Base-by-base conservation (phyloP, 2,797 vertebrate genomes). In the Apodemus agrarius region DNA sequence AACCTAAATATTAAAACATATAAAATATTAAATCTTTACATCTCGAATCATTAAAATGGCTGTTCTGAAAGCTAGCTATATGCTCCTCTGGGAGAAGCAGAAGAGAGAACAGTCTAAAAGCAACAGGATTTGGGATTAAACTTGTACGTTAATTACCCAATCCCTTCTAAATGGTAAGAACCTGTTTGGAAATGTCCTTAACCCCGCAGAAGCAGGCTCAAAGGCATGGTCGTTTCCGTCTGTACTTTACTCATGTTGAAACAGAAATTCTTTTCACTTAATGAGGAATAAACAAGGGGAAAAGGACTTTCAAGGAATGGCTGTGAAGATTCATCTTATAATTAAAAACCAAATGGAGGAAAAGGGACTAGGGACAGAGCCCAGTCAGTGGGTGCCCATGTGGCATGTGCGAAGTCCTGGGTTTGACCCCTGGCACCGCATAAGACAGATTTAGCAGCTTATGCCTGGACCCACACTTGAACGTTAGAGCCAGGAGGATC, bases 41-140 rank as follows among this genome's bases (percentile, higher is more conserved):
- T 43, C 54, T 86, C 88, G 85, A 95, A 63, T 76, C 72, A 72
- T 84, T 76, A 81, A 67, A 93, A 61, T 52, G 74, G 21, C 49
- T 96, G 8, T 93, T 90, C 40, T 54, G 61, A 90, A 96, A 85
- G 54, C 31, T 19, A 31, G 87, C 26, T 92, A n/a, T 94, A n/a
- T 92, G 74, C 31, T 75, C 22, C 78, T 76, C 93, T 16, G 46
- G 67, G 40, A 78, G 17, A 46, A 87, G 2, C 29, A 21, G 31
- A 37, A 87, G 79, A 87, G 46, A 14, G 61, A n/a, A 84, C 83
- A 67, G 49, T 75, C 82, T 78, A 43, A 40, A 81, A n/a, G 86
- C 21, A 59, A 34, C 65, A 76, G 26, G 21, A 67, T 52, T 74
- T 82, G 82, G 91, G 52, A 61, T 37, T 43, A 81, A 90, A 79